Conservation (phyloP, 2,113 vertebrate species). For the Mus spicilegus region DNA sequence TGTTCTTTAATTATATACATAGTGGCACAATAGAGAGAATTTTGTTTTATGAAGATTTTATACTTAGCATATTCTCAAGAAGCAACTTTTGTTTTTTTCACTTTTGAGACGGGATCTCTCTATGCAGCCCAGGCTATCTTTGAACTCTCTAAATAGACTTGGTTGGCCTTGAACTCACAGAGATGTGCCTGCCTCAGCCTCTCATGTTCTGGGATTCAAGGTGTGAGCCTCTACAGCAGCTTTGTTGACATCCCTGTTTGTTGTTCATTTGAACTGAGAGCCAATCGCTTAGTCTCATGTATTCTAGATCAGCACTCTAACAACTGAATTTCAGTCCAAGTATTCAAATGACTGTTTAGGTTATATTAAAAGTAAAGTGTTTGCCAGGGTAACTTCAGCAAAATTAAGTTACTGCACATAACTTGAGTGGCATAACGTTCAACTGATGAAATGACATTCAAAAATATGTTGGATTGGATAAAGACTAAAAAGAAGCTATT, state of each 20-base stretch:
- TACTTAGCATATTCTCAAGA: not conserved
- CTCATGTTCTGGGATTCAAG: not conserved
- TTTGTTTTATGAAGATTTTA: not conserved
- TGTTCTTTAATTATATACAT: not conserved
- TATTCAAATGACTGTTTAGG: not conserved
- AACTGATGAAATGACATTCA: not conserved
- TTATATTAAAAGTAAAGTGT: not conserved
- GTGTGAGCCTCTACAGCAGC: fast-evolving
- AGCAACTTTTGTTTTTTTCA: not conserved
- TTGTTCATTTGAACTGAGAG: not conserved
- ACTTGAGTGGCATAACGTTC: not conserved
- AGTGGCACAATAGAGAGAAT: not conserved
- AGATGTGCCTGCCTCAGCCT: too few relatives aligned
- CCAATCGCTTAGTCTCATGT: too few relatives aligned
- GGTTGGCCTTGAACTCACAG: not conserved
- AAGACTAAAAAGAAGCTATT: not conserved
- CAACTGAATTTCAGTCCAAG: too few relatives aligned
- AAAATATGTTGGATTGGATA: not conserved
- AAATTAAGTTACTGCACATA: not conserved
- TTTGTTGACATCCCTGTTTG: not conserved
- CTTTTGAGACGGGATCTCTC: not conserved
- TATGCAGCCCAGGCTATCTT: too few relatives aligned
- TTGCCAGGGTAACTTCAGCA: not conserved
- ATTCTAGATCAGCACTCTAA: not conserved
- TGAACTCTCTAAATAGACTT: not conserved